phyloP scores from a whole-genome alignment of 1,140 invertebrate species.

The Nymphalis io region DNA sequence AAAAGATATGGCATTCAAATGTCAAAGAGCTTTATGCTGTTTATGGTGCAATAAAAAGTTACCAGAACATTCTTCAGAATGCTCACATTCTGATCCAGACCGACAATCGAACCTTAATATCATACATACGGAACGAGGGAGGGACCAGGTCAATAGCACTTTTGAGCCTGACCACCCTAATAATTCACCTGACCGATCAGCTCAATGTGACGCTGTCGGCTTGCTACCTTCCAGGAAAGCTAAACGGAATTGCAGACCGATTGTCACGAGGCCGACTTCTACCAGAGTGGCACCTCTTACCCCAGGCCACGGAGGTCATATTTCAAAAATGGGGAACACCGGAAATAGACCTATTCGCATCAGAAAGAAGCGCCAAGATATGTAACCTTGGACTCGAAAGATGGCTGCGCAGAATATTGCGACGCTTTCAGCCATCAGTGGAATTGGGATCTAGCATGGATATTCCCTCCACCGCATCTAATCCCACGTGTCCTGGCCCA shows the following conservation, averaged over 20 bases:
- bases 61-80: constrained; percentile 20
- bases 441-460: constrained; percentile 48
- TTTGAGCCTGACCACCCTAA: constrained; percentile 17
- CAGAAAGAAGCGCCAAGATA: not conserved
- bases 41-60: constrained; percentile 36
- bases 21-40: constrained; percentile 57
- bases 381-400: not conserved
- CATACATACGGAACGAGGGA: constrained; percentile 58
- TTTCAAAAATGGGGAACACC: not conserved
- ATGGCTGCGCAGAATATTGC: not conserved
- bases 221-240: constrained; percentile 35
- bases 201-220: constrained; percentile 35
- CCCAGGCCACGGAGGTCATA: not conserved
- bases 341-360: not conserved
- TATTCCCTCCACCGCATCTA: constrained; percentile 54
- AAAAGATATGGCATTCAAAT: constrained; percentile 50
- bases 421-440: not conserved
- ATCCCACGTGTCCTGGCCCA: constrained; percentile 39
- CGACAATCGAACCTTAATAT: constrained; percentile 57
- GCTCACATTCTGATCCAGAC: constrained; percentile 48
- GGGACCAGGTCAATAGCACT: constrained; percentile 46
- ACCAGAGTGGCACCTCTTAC: constrained; percentile 29
- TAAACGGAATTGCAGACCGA: constrained; percentile 34
- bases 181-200: constrained; percentile 48
- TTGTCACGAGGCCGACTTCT: constrained; percentile 10